Evolutionary conservation across 2,113 vertebrate genomes (phyloP).

Genomic region (Embiotoca jacksoni): DNA sequence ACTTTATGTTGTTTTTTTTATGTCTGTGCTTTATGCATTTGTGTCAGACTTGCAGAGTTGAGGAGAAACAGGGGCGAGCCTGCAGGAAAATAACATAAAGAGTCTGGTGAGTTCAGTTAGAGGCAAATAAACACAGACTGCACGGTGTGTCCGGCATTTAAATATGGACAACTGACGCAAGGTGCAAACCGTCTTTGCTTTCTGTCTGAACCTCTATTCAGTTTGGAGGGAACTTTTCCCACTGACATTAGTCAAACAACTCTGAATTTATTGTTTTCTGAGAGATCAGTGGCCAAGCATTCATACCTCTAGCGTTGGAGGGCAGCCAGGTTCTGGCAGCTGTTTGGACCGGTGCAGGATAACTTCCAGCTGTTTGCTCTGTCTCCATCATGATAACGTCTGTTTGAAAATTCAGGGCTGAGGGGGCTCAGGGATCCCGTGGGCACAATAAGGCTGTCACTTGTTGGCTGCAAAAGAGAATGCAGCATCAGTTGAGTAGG

Average conservation of each 20-base stretch:
- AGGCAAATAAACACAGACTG: neutral
- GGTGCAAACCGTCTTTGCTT: neutral
- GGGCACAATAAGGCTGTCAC: slow-evolving; percentile 4
- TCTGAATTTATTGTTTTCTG: neutral
- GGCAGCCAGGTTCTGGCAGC: slow-evolving; percentile 46
- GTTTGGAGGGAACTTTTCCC: neutral
- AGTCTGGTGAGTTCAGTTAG: neutral
- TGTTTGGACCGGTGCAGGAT: slow-evolving; percentile 45
- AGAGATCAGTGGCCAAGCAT: neutral
- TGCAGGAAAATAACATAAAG: neutral
- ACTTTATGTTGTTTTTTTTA: neutral
- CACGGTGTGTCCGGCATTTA: neutral
- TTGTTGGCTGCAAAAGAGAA: neutral
- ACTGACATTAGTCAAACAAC: too few species aligned
- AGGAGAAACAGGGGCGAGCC: neutral
- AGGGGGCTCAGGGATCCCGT: neutral
- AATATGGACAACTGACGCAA: neutral
- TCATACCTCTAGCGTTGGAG: slow-evolving; percentile 69
- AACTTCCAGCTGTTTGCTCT: slow-evolving; percentile 39
- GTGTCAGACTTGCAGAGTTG: neutral
- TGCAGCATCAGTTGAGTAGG: neutral
- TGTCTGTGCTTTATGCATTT: neutral
- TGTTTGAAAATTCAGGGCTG: slow-evolving; percentile 33
- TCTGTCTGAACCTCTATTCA: neutral
- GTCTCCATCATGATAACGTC: slow-evolving; percentile 51